Evolutionary conservation across 1,140 invertebrate genomes (phyloP).

Genomic region (Drosophila neocordata): DNA sequence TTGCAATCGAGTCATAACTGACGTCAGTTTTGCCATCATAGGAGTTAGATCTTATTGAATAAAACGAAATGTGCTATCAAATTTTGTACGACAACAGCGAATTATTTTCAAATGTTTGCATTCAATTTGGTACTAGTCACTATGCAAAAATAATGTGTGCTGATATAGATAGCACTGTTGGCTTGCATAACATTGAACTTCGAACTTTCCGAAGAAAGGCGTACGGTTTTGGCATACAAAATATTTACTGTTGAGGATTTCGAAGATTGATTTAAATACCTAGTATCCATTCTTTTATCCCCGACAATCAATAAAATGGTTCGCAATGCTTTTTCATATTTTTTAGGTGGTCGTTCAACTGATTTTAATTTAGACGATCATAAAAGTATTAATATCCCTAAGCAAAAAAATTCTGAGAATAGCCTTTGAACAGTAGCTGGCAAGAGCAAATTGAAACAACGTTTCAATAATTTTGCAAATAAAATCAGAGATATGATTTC

Average conservation of each 20-base stretch:
- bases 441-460: background rate
- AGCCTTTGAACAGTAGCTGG: background rate
- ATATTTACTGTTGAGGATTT: background rate
- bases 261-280: constrained; percentile 5
- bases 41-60: background rate
- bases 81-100: background rate
- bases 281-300: background rate
- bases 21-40: background rate
- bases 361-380: no score
- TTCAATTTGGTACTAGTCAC: background rate
- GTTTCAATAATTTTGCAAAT: background rate
- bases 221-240: background rate
- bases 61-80: constrained; percentile 5
- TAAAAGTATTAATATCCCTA: background rate
- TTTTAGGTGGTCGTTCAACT: no score
- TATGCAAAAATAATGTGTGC: background rate
- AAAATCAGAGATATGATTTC: background rate
- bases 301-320: no score
- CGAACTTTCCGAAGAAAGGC: background rate
- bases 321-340: no score
- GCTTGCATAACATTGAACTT: background rate
- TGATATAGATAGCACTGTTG: background rate
- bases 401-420: background rate
- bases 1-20: constrained; percentile 3
- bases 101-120: background rate